phyloP scores from a whole-genome alignment of 2,113 vertebrate species.

The Hiodon tergisus region DNA sequence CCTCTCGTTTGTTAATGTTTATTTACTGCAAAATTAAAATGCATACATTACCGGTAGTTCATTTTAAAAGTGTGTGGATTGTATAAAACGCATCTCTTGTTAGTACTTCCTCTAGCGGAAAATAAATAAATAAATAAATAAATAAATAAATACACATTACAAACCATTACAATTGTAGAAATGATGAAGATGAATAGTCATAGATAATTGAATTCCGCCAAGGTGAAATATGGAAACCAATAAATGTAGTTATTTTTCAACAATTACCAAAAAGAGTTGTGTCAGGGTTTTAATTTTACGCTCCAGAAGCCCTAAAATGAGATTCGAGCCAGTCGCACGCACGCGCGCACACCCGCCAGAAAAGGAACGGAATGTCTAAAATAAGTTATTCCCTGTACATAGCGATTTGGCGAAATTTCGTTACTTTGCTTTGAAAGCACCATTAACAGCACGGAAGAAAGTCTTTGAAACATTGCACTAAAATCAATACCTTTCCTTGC shows the following conservation, averaged over 20 bases:
- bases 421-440: constrained; percentile 44
- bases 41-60: neutral
- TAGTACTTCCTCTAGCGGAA: neutral
- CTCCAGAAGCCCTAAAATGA: constrained; percentile 48
- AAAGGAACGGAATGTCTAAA: constrained; percentile 29
- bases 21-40: too few species aligned
- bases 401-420: constrained; percentile 41
- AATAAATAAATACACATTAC: neutral
- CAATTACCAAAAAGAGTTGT: constrained; percentile 51
- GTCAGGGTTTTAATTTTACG: constrained; percentile 53
- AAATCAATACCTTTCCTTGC: constrained; percentile 63
- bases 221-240: constrained; percentile 51
- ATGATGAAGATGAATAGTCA: constrained; percentile 56
- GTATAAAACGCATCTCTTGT: too few species aligned
- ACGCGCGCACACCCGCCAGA: constrained; percentile 1
- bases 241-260: constrained; percentile 47
- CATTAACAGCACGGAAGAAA: constrained; percentile 47
- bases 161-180: constrained; percentile 42
- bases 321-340: constrained; percentile 28
- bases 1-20: neutral
- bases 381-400: constrained; percentile 34
- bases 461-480: constrained; percentile 53
- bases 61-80: too few species aligned
- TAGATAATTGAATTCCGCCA: constrained; percentile 55
- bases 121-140: neutral